These are phyloP conservation scores for Calyptommatus sinebrachiatus DNA, from an alignment of 2,113 vertebrate species.

Conservation along the genomic window DNA sequence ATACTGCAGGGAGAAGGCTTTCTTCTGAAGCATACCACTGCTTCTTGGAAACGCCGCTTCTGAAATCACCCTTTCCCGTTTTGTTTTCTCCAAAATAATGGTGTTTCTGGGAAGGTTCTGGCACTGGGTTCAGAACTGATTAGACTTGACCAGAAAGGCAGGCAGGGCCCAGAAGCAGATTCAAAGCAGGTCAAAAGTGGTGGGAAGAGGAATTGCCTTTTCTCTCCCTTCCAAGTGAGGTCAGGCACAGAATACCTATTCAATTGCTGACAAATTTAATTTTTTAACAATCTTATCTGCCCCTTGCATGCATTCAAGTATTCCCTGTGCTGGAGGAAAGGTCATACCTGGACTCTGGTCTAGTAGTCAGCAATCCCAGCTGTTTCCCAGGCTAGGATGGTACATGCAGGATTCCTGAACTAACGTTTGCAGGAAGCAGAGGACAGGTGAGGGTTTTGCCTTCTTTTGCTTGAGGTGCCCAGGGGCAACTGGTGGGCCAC, in stretches of 20 bases:
- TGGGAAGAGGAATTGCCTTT: not conserved
- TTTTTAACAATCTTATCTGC: too few species aligned
- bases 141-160: not conserved
- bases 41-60: not conserved
- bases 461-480: too few species aligned
- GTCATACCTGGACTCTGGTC: not conserved
- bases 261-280: not conserved
- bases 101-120: not conserved
- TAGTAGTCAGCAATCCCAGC: not conserved
- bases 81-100: not conserved
- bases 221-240: too few species aligned
- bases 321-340: too few species aligned
- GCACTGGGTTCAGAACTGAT: not conserved
- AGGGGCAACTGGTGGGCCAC: too few species aligned
- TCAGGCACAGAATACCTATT: not conserved
- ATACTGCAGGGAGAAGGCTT: too few species aligned
- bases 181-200: not conserved
- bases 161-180: not conserved
- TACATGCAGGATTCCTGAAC: too few species aligned
- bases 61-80: not conserved
- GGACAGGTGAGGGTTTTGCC: too few species aligned
- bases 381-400: not conserved
- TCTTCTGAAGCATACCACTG: not conserved
- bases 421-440: too few species aligned
- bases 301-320: too few species aligned